Percentiles rank a stretch among this genome's conserved stretches.
These are phyloP conservation scores for Thripadectes ignobilis DNA, from an alignment of 2,797 vertebrate species.

Conservation along the genomic window DNA sequence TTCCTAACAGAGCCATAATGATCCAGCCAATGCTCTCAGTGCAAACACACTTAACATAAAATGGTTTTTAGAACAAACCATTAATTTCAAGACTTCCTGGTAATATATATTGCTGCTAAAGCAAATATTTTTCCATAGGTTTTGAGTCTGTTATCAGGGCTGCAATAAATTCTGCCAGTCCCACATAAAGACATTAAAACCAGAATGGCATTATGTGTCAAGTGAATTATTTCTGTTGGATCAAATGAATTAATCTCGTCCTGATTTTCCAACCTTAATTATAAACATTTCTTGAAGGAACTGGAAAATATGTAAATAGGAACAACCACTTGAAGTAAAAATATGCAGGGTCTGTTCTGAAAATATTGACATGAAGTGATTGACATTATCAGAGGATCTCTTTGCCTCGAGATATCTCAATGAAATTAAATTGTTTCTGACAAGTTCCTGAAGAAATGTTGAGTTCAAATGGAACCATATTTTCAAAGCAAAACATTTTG, in stretches of 20 bases:
- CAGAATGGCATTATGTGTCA: not conserved
- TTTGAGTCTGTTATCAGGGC: not conserved
- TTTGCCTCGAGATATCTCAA: conserved; percentile 8
- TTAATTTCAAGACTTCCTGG: not conserved
- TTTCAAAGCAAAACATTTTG: conserved; percentile 14
- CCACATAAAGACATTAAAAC: not conserved
- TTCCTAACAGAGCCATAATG: conserved; percentile 8
- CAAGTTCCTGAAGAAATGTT: conserved; percentile 28
- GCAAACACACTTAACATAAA: not conserved
- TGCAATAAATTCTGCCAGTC: not conserved
- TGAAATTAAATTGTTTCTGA: conserved; percentile 40
- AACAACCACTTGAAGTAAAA: not conserved
- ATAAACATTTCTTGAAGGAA: conserved; percentile 26
- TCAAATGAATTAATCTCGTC: not conserved
- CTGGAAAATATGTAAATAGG: not conserved
- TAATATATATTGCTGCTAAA: not conserved
- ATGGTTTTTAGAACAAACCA: not conserved
- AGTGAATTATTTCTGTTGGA: not conserved
- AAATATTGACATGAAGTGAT: conserved; percentile 22
- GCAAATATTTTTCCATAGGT: not conserved
- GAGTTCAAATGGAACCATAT: conserved; percentile 1
- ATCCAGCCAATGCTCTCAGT: not conserved
- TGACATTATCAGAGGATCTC: conserved; percentile 49
- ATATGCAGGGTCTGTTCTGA: not conserved
- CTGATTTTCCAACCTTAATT: not conserved